Evolutionary conservation across 1,140 invertebrate genomes (phyloP).

Genomic region (Formica exsecta): DNA sequence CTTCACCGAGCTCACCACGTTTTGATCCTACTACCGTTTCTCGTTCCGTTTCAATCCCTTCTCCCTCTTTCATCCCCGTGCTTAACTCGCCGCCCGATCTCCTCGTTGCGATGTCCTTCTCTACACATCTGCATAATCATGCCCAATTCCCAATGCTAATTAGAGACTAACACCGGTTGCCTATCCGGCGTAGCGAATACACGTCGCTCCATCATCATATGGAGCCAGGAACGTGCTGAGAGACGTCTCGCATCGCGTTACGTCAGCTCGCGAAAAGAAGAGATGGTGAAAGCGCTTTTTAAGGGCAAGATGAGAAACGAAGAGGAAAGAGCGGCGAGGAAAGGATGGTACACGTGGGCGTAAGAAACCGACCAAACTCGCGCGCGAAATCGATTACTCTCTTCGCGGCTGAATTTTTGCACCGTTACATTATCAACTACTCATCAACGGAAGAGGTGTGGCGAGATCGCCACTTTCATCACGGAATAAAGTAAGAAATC

Average conservation of each 20-base stretch:
- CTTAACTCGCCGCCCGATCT: conserved; percentile 25
- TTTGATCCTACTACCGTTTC: conserved; percentile 58
- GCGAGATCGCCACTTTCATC: conserved; percentile 11
- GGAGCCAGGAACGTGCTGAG: conserved; percentile 38
- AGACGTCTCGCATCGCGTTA: conserved; percentile 49
- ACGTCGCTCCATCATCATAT: conserved; percentile 78
- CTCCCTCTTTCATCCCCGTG: conserved; percentile 37
- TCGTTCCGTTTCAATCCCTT: conserved; percentile 60
- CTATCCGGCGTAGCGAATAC: conserved; percentile 78
- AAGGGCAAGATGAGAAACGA: conserved; percentile 19
- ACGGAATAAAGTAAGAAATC: conserved; percentile 52
- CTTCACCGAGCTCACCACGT: conserved; percentile 22
- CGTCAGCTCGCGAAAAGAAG: conserved; percentile 38
- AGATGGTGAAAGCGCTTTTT: conserved; percentile 32
- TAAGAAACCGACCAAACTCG: conserved; percentile 52
- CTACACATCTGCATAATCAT: conserved; percentile 85
- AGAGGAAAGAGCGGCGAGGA: conserved; percentile 3
- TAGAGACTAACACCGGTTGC: conserved; percentile 78
- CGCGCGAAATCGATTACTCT: conserved; percentile 53
- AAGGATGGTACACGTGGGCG: conserved; percentile 12
- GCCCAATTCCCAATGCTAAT: conserved; percentile 85
- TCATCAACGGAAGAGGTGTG: conserved; percentile 20
- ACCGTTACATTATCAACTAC: conserved; percentile 50
- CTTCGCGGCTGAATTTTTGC: conserved; percentile 45
- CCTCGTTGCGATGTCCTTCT: conserved; percentile 76